Evolutionary conservation across 1,140 invertebrate genomes (phyloP), one percentile per base, ranked within the genome.

Genomic region (Zaprionus nigranus): DNA sequence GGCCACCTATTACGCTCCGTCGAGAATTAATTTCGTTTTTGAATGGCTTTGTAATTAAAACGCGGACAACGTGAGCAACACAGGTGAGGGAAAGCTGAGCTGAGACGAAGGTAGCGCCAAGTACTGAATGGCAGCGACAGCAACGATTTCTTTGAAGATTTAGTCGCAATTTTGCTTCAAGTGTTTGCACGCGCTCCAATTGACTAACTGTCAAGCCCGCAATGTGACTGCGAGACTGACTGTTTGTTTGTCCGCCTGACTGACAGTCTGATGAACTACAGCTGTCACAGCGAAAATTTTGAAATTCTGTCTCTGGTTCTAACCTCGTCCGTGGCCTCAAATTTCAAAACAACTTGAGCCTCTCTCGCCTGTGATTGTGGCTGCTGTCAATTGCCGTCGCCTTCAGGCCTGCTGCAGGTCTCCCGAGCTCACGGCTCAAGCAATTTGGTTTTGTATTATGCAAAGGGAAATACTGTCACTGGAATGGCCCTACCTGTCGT

Each of bases 31-130:
- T 80, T 87, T 77, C 46, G 72, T 62, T 84, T 78, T 77, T 77
- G 75, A 82, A 82, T 82, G 72, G 57, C 66, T 69, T 43, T 77
- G 79, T 87, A 86, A 86, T 86, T 86, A 86, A 87, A 86, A 86
- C 79, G 72, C 72, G 69, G 82, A 77, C 72, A 67, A 58, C 22
- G 22, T 30, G 15, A 53, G 54, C 13, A 2, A 28, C 34, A 17
- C 46, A 51, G 46, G 17, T 51, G 20, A 51, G 9, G 11, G n/a
- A 12, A n/a, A 17, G 6, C 40, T 43, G n/a, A n/a, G n/a, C 40
- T 40, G 38, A n/a, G 30, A 34, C 30, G 7, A 34, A 9, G 30
- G 30, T 34, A 34, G 30, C 3, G 30, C 30, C 9, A 11, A 24
- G 34, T 11, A 7, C 28, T 22, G 69, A 61, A 54, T 9, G 40